phyloP scores from a whole-genome alignment of 2,797 vertebrate genomes.

The Mareca strepera region DNA sequence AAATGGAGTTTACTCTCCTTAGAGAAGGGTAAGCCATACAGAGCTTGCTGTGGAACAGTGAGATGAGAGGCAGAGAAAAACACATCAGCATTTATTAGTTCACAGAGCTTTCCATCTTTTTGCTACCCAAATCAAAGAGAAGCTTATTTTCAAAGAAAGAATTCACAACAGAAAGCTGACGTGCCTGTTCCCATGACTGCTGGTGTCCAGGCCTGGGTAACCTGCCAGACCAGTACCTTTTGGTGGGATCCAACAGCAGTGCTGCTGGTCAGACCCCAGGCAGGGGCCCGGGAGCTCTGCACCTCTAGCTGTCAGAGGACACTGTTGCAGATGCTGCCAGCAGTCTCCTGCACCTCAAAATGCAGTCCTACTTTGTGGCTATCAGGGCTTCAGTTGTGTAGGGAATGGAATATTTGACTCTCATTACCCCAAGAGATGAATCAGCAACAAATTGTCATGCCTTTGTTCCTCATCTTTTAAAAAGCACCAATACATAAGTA shows the following conservation, averaged over 20 bases:
- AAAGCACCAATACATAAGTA: not conserved
- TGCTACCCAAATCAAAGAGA: not conserved
- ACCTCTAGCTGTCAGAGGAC: not conserved
- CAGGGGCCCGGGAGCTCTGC: not conserved
- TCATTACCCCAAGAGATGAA: not conserved
- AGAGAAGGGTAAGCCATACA: not conserved
- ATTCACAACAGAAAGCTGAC: not conserved
- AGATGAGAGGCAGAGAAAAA: not conserved
- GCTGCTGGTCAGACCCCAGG: not conserved
- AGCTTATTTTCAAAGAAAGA: not conserved
- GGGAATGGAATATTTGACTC: not conserved
- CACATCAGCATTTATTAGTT: not conserved
- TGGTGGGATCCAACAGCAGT: not conserved
- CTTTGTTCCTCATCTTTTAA: not conserved
- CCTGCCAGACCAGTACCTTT: not conserved
- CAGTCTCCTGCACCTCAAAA: not conserved
- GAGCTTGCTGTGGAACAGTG: rapidly evolving
- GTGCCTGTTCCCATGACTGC: not conserved
- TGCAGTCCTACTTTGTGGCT: not conserved
- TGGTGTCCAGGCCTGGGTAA: not conserved
- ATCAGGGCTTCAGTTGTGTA: not conserved
- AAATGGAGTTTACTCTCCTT: not conserved
- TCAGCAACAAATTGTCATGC: not conserved
- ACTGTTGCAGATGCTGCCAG: not conserved
- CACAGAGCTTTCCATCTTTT: not conserved